These are phyloP conservation scores for Catostomus latipinnis DNA, from an alignment of 2,797 vertebrate genomes.

Conservation along the genomic window DNA sequence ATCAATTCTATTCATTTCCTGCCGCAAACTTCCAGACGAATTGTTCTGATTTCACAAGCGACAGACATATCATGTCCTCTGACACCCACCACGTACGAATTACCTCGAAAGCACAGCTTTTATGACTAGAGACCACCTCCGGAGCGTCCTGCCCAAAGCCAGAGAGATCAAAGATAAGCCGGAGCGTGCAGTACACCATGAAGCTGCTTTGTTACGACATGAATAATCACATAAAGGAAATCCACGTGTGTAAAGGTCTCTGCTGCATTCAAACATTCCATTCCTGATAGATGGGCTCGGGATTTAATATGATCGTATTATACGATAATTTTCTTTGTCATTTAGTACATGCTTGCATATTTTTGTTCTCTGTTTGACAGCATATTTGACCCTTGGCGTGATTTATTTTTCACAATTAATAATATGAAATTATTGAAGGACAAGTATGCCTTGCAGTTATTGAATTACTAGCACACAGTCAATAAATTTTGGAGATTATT, in stretches of 20 bases:
- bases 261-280: background rate
- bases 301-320: conserved; percentile 42
- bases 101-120: conserved; percentile 60
- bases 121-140: conserved; percentile 55
- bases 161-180: conserved; percentile 53
- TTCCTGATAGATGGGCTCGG: conserved; percentile 31
- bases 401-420: conserved; percentile 42
- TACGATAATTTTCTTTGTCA: conserved; percentile 29
- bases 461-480: conserved; percentile 19
- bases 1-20: conserved; percentile 68
- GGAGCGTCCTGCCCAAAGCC: conserved; percentile 29
- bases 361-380: conserved; percentile 23
- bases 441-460: conserved; percentile 23
- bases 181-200: background rate
- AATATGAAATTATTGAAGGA: conserved; percentile 42
- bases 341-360: conserved; percentile 14
- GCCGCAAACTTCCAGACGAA: conserved; percentile 40
- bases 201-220: conserved; percentile 38
- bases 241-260: conserved; percentile 2
- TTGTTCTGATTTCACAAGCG: conserved; percentile 62
- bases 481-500: conserved; percentile 36
- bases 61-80: conserved; percentile 60
- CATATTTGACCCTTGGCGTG: conserved; percentile 5
- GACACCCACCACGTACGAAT: conserved; percentile 66
- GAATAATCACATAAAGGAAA: conserved; percentile 47